Evolutionary conservation across 2,797 vertebrate species (phyloP).

Genomic region (Bradypodion ventrale): DNA sequence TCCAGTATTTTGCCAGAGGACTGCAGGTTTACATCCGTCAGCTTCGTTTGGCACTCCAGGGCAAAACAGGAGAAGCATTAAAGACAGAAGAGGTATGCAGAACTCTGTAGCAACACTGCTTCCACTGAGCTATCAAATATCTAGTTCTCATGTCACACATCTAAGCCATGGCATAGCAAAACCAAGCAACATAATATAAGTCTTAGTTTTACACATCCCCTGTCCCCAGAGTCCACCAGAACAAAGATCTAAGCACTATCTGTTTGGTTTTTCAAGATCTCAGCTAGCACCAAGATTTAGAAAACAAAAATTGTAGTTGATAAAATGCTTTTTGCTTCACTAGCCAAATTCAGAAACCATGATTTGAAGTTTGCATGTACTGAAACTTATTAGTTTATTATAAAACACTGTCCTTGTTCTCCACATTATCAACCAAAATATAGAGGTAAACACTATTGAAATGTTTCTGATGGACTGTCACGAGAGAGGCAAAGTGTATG

Average conservation of each 20-base stretch:
- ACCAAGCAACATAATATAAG: background rate
- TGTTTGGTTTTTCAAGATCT: background rate
- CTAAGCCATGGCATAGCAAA: background rate
- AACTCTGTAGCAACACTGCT: background rate
- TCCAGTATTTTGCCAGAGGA: slow-evolving; percentile 97
- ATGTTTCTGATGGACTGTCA: background rate
- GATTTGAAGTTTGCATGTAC: background rate
- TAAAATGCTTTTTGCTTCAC: background rate
- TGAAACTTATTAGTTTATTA: background rate
- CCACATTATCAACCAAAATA: background rate
- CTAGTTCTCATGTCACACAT: background rate
- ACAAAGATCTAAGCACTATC: background rate
- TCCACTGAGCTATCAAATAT: background rate
- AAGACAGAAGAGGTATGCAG: slow-evolving; percentile 93
- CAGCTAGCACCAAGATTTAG: background rate
- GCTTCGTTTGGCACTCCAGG: slow-evolving; percentile 93
- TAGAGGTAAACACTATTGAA: background rate
- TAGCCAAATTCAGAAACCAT: background rate
- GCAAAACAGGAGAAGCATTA: slow-evolving; percentile 95
- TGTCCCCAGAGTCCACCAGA: background rate
- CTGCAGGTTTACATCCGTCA: slow-evolving; percentile 97
- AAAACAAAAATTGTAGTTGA: background rate
- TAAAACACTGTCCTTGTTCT: background rate
- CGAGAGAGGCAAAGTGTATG: background rate
- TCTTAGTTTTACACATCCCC: background rate